phyloP scores from a whole-genome alignment of 2,888 invertebrate species.

The Thumatha senex region DNA sequence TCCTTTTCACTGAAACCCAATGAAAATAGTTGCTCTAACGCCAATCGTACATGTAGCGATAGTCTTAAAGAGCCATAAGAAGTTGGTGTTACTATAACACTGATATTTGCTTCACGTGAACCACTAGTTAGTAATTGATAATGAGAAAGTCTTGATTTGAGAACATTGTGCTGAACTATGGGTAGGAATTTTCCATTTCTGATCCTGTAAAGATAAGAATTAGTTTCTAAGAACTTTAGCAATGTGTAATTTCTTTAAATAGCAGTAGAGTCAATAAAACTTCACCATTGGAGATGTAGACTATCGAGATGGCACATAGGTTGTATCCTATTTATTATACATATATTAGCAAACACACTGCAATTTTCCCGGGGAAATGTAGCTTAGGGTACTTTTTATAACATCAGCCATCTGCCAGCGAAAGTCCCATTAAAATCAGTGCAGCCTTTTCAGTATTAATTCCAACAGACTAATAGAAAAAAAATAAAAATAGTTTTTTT shows the following conservation, averaged over 20 bases:
- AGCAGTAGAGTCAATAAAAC: no score
- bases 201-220: constrained; percentile 71
- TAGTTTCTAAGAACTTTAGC: not conserved
- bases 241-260: not conserved
- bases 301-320: no score
- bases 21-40: constrained; percentile 87
- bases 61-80: constrained; percentile 91
- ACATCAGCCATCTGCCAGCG: no score
- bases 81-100: constrained; percentile 88
- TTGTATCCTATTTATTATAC: no score
- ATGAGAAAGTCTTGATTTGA: constrained; percentile 91
- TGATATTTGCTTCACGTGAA: constrained; percentile 85
- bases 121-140: constrained; percentile 86
- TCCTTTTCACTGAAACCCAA: constrained; percentile 96
- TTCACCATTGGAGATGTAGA: no score
- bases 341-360: no score
- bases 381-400: no score
- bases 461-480: no score
- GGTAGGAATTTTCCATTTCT: constrained; percentile 89
- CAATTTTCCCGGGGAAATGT: no score
- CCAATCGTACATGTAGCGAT: constrained; percentile 89
- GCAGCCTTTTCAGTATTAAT: no score
- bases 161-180: constrained; percentile 91
- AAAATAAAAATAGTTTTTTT: no score
- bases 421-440: no score